phyloP scores from a whole-genome alignment of 2,113 vertebrate genomes.

The Thryonomys swinderianus region DNA sequence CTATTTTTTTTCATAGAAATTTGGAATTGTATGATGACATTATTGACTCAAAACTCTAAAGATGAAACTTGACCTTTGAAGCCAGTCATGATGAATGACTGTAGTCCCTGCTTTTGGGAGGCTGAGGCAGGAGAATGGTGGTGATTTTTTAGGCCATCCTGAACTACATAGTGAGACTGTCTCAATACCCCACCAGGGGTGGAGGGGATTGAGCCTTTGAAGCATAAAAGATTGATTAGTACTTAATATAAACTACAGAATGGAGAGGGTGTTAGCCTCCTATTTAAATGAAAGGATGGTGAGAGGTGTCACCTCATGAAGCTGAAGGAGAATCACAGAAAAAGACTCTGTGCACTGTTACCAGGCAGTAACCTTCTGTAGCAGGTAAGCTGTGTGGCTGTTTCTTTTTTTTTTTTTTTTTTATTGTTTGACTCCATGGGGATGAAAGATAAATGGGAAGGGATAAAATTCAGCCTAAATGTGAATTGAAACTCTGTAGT shows the following conservation, averaged over 20 bases:
- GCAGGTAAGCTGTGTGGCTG: neutral
- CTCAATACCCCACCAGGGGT: neutral
- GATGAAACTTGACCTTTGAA: constrained; percentile 2
- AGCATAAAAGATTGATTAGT: neutral
- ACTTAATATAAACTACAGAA: neutral
- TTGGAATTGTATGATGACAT: neutral
- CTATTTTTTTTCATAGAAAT: neutral
- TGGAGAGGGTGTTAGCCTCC: neutral
- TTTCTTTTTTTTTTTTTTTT: neutral
- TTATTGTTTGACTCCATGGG: neutral
- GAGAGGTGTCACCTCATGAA: neutral
- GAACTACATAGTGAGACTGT: neutral
- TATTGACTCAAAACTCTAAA: constrained; percentile 22
- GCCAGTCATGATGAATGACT: neutral
- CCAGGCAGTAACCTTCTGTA: neutral
- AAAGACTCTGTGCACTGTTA: neutral
- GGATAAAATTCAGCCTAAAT: constrained; percentile 22
- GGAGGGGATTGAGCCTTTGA: neutral
- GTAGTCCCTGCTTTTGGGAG: neutral
- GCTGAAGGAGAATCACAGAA: neutral
- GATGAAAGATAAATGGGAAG: neutral
- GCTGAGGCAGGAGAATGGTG: neutral
- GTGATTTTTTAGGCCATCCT: neutral
- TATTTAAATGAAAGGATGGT: constrained; percentile 7
- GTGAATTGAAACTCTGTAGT: neutral